A percentile compares a stretch with the other conserved stretches of the same genome.
Evolutionary conservation across 2,888 invertebrate species (phyloP).

Genomic region (Achlya flavicornis): DNA sequence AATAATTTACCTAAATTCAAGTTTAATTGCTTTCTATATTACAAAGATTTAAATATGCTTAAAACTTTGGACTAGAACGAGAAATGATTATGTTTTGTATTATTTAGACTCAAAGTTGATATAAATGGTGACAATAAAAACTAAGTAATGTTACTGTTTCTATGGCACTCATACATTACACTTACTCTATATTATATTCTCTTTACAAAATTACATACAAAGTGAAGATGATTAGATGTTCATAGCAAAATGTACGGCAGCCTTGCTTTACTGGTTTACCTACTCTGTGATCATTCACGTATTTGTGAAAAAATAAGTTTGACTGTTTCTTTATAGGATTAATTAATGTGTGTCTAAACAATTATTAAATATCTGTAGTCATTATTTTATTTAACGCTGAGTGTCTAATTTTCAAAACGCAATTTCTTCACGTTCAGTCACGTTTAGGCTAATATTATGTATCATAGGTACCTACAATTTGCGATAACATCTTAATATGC

Average conservation of each 20-base stretch:
- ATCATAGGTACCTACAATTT: too few relatives aligned
- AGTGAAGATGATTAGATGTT: neutral
- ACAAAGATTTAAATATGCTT: slow-evolving; percentile 16
- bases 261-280: too few relatives aligned
- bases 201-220: neutral
- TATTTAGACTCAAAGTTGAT: neutral
- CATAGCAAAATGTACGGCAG: neutral
- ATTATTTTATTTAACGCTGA: too few relatives aligned
- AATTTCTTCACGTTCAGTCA: too few relatives aligned
- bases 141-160: neutral
- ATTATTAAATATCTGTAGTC: too few relatives aligned
- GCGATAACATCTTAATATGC: neutral
- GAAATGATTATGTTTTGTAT: neutral
- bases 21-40: slow-evolving; percentile 3
- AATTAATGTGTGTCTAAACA: too few relatives aligned
- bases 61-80: slow-evolving; percentile 10
- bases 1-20: neutral
- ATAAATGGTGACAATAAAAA: neutral
- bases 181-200: neutral
- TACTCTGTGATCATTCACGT: neutral
- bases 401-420: neutral
- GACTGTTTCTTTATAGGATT: too few relatives aligned
- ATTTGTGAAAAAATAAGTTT: too few relatives aligned
- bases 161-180: neutral
- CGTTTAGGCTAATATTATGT: too few relatives aligned